These are phyloP conservation scores for Drosophila ercepeae DNA, from an alignment of 1,140 invertebrate species.

Conservation along the genomic window DNA sequence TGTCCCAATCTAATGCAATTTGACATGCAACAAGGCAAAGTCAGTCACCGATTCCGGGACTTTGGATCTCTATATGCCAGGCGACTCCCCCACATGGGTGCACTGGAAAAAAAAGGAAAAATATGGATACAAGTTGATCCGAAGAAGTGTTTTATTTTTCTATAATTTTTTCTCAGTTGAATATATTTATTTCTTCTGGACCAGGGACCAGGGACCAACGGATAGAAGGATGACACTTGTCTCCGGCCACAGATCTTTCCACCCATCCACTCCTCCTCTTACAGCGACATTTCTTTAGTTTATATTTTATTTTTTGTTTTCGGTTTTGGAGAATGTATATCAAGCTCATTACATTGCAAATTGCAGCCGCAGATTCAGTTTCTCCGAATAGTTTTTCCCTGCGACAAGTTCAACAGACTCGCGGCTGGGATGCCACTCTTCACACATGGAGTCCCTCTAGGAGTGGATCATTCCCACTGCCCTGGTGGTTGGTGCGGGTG, in stretches of 20 bases:
- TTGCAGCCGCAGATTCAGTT: slow-evolving; percentile 60
- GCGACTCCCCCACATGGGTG: slow-evolving; percentile 43
- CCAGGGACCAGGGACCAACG: slow-evolving; percentile 35
- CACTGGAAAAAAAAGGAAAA: slow-evolving; percentile 1
- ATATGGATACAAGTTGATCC: too few relatives aligned
- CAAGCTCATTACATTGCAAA: slow-evolving; percentile 77
- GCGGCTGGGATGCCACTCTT: slow-evolving; percentile 30
- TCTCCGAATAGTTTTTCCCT: slow-evolving; percentile 49
- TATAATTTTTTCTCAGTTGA: neutral
- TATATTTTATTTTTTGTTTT: slow-evolving; percentile 11
- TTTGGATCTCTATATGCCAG: slow-evolving; percentile 8
- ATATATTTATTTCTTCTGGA: slow-evolving; percentile 8
- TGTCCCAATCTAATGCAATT: slow-evolving; percentile 74
- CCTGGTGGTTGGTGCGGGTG: slow-evolving; percentile 71
- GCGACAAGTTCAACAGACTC: slow-evolving; percentile 72
- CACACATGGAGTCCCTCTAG: slow-evolving; percentile 39
- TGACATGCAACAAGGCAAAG: slow-evolving; percentile 76
- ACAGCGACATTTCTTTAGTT: slow-evolving; percentile 37
- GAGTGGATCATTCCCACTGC: slow-evolving; percentile 17
- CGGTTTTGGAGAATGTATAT: slow-evolving; percentile 74
- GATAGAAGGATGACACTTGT: slow-evolving; percentile 47
- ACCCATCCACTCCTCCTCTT: slow-evolving; percentile 32
- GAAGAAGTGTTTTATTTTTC: too few relatives aligned
- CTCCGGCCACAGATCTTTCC: slow-evolving; percentile 17
- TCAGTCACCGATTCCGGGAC: slow-evolving; percentile 44